Evolutionary conservation across 2,113 vertebrate genomes (phyloP).

Genomic region (Scortum barcoo): DNA sequence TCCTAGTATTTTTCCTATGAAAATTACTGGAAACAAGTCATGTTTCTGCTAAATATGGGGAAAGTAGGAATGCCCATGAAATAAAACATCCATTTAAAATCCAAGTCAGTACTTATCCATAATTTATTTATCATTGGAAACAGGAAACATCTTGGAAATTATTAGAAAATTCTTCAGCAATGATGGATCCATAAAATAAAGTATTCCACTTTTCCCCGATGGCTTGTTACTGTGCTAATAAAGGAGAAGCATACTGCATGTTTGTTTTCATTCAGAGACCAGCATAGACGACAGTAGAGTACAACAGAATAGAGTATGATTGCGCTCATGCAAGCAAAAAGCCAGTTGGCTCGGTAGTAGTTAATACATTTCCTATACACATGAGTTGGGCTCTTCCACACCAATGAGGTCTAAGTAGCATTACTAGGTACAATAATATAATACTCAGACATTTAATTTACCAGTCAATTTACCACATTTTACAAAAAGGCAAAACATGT

Average conservation of each 20-base stretch:
- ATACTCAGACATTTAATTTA: background rate
- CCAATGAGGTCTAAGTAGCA: background rate
- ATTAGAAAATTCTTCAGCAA: background rate
- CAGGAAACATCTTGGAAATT: background rate
- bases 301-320: background rate
- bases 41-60: background rate
- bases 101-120: no score
- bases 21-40: background rate
- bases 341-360: background rate
- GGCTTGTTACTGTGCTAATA: background rate
- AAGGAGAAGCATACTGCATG: background rate
- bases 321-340: no score
- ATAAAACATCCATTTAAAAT: background rate
- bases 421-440: background rate
- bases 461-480: background rate
- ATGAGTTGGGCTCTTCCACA: background rate
- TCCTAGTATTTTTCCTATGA: no score
- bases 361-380: background rate
- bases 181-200: background rate
- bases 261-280: no score
- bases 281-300: background rate
- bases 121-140: no score
- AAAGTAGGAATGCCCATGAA: background rate
- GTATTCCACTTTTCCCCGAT: background rate
- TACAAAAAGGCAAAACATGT: background rate